Evolutionary conservation across 2,888 invertebrate genomes (phyloP), one percentile per base, ranked within the genome.

Genomic region (Caenorhabditis afra): DNA sequence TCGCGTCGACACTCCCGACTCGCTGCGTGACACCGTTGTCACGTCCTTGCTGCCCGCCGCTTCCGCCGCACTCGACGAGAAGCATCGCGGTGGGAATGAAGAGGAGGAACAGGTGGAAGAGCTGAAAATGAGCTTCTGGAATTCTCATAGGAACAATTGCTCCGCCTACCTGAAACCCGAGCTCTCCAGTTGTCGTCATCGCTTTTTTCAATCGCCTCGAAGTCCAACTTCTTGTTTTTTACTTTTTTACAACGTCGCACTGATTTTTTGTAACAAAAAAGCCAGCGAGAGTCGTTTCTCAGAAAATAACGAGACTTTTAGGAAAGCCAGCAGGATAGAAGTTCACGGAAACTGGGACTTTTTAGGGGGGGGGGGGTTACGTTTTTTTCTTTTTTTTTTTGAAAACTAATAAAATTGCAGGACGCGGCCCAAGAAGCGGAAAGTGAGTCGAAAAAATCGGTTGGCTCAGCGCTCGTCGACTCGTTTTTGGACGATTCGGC

Each of bases 391-490:
- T 47, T 29, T 47, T 62, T 57, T 4, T 11, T 41, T 41, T 7
- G 4, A 29, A 29, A 29, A 29, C 3, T 5, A 29, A 29, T 29
- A 29, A 29, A 44, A 29, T 37, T 70, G 16, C 65, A 80, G 57
- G 78, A 75, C 50, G 75, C 78, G 11, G 76, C 75, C 1, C 57
- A 59, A 41, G 65, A 75, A 41, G 76, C 78, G 0, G 79, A 75
- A 20, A 75, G 78, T 39, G 77, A 81, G 50, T 50, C 61, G 2
- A 67, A 52, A 10, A 47, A 50, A 12, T 44, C 73, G n/a, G 62
- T 71, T 16, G 66, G 80, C 22, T 50, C 77, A 41, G 65, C 58
- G 1, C 75, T 81, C n/a, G 68, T 78, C 41, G 81, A 83, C 41
- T 49, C 75, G 1, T 80, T 78, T 20, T 52, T 81, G 10, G 64